Base-by-base conservation (phyloP, 2,888 invertebrate species). In the Ormyrus labotus region DNA sequence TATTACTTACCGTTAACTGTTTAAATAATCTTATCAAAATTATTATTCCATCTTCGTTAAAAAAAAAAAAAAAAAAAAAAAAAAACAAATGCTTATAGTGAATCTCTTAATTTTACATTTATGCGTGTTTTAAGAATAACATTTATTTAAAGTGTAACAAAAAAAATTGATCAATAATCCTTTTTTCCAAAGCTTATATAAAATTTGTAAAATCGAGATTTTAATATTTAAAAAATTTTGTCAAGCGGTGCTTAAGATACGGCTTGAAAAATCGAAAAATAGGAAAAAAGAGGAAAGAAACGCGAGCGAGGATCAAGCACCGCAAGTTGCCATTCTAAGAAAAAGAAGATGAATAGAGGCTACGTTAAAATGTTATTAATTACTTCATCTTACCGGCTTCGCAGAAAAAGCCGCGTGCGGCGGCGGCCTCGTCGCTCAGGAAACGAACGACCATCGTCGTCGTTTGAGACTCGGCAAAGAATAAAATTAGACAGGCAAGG, bases 341-440 rank as follows among this genome's bases (percentile, higher is more conserved):
- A 79, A 78, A 78, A 75, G 60, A 81, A 78, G 78, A 80, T 76
- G 67, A 81, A 80, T 82, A 81, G 78, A 78, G 67, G 63, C 71
- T 48, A 11, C 48, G 67, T 48, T 78, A 74, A 71, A 70, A 75
- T 81, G 74, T 81, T 81, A 81, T 82, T 80, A 83, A 82, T 83
- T 82, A 81, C 72, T 73, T 74, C 51, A 80, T 78, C 70, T 70
- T 48, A 55, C 53, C 19, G 70, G 65, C 48, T 80, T 65, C 9
- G 60, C 7, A 53, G 64, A 72, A 45, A 19, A 19, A 53, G 48
- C 19, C 19, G 19, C 8, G 11, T 13, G 61, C n/a, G 34, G 2
- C 19, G 67, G 34, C 68, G 71, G 13, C 47, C 45, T 50, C 77
- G 75, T 75, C 60, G 65, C 75, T 75, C 65, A 61, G 71, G 76